Base-by-base conservation (phyloP, 2,888 invertebrate genomes). In the Eumacrocentrus americanus region DNA sequence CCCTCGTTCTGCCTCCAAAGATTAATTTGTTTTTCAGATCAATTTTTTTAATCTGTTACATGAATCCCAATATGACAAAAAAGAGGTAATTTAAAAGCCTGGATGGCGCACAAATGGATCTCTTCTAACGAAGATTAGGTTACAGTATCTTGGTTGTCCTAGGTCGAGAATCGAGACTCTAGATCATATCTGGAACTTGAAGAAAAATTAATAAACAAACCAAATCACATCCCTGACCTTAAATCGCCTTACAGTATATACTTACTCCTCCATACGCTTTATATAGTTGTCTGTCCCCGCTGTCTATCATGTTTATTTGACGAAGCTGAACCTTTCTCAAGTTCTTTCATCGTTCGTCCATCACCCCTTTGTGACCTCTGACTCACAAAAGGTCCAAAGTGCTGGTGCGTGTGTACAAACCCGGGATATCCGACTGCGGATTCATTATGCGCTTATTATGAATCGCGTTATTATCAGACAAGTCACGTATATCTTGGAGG, bases 321-420 rank as follows among this genome's bases (percentile, higher is more conserved):
- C 3, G 18, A 18, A 12, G 18, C 20, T 25, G 23, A 25, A 47
- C 34, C 40, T 58, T 58, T 61, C 58, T 48, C 55, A 58, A 63
- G 55, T 47, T 56, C 14, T 40, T 53, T 18, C 12, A 38, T 14
- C 22, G 37, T 38, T 42, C 16, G 29, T 56, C 20, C 25, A 20
- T 34, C 34, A 16, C 34, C 50, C 29, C 22, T 51, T 18, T 44
- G 20, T 46, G 60, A 60, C 60, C 64, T 60, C 35, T 58, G 60
- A 60, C 51, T 57, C 60, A 52, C 48, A 57, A 57, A 62, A 22
- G 54, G 51, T 50, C 35, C 25, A 14, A 48, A 37, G 38, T 25
- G 22, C 48, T 16, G 34, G 50, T 38, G 53, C 48, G 47, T 40
- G 50, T 42, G 44, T 42, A 29, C 18, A 42, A 14, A 20, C 12